Evolutionary conservation across 2,113 vertebrate genomes (phyloP).

Genomic region (Pimephales promelas): DNA sequence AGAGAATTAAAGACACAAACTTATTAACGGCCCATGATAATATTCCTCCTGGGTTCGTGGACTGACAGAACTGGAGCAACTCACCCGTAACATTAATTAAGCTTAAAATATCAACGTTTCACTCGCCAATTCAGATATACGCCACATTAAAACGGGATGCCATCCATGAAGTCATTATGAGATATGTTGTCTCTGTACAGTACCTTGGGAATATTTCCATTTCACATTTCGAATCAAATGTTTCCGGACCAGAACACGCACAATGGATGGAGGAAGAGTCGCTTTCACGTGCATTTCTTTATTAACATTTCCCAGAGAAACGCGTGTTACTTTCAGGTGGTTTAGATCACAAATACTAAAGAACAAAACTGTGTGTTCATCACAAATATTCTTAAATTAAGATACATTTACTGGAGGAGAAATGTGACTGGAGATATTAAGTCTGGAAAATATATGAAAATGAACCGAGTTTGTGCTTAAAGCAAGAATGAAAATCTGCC

Average conservation of each 20-base stretch:
- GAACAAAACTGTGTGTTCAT: too few relatives aligned
- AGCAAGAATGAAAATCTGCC: too few relatives aligned
- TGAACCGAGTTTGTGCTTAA: too few relatives aligned
- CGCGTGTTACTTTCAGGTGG: not conserved
- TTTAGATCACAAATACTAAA: too few relatives aligned
- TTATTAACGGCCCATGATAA: slow-evolving; percentile 70
- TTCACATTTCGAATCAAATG: slow-evolving; percentile 45
- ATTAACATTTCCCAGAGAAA: not conserved
- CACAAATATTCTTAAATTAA: too few relatives aligned
- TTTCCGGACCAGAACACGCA: slow-evolving; percentile 14
- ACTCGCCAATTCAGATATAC: slow-evolving; percentile 60
- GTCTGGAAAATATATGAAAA: too few relatives aligned
- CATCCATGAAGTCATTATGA: slow-evolving; percentile 26
- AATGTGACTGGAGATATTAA: too few relatives aligned
- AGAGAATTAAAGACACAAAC: slow-evolving; percentile 62
- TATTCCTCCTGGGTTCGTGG: slow-evolving; percentile 72
- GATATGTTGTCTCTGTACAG: slow-evolving; percentile 19
- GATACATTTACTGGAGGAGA: too few relatives aligned
- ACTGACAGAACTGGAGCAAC: slow-evolving; percentile 76
- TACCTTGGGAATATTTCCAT: slow-evolving; percentile 41
- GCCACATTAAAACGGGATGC: slow-evolving; percentile 26
- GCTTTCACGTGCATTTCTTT: not conserved
- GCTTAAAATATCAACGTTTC: slow-evolving; percentile 60
- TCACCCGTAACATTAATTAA: slow-evolving; percentile 74
- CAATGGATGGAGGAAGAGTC: not conserved